Percentiles rank a stretch among this genome's conserved stretches.
phyloP scores from a whole-genome alignment of 2,113 vertebrate species.

The Tetrax tetrax region DNA sequence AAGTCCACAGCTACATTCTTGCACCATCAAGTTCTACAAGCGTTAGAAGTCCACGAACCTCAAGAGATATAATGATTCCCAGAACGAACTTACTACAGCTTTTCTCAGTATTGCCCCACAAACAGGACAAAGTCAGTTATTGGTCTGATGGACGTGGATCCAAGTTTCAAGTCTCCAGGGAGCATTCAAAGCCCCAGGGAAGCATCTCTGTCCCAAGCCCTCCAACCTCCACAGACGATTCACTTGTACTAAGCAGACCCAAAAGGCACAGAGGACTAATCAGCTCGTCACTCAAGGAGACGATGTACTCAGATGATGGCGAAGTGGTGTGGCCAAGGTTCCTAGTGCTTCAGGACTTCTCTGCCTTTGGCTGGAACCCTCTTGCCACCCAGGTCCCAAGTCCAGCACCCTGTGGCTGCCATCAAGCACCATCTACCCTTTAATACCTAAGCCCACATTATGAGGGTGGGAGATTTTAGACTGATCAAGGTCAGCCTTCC shows the following conservation, averaged over 20 bases:
- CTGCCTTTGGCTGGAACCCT: neutral
- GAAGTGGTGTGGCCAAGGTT: neutral
- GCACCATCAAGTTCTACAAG: neutral
- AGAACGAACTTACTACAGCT: neutral
- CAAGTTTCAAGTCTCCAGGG: neutral
- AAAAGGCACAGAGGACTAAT: neutral
- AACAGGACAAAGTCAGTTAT: neutral
- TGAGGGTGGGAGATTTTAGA: neutral
- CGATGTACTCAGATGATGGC: neutral
- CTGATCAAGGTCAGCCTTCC: neutral
- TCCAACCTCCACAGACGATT: neutral
- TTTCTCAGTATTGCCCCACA: neutral
- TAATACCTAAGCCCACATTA: neutral
- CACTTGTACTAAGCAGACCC: neutral
- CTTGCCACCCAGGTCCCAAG: neutral
- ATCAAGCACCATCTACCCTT: neutral
- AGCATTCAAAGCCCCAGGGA: neutral
- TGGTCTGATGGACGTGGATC: neutral
- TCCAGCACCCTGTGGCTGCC: neutral
- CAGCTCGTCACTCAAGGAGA: neutral
- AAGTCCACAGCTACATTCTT: conserved; percentile 21
- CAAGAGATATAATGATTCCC: neutral
- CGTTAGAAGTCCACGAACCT: neutral
- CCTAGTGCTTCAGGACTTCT: neutral
- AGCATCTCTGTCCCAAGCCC: neutral